Conservation (phyloP, 1,140 invertebrate species). For the Muscidifurax raptorellus region DNA sequence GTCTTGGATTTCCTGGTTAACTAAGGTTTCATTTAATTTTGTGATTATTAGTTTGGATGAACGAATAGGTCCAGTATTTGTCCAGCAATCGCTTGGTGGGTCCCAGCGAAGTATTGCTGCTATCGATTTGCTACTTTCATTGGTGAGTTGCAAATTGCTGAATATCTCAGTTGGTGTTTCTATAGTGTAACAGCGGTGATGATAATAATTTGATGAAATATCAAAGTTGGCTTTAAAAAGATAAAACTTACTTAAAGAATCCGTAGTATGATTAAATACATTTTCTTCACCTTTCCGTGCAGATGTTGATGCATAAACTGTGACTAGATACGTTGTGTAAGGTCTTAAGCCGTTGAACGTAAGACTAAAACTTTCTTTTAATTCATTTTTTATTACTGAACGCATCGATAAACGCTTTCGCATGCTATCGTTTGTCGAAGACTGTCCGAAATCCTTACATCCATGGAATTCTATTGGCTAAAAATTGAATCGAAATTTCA, state of each 20-base stretch:
- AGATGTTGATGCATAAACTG: constrained; percentile 24
- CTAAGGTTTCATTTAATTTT: constrained; percentile 9
- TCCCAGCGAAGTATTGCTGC: constrained; percentile 37
- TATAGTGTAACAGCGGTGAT: neutral
- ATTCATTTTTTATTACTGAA: neutral
- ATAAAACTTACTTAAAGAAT: neutral
- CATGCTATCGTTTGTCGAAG: neutral
- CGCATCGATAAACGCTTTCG: neutral
- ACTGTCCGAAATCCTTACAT: constrained; percentile 17
- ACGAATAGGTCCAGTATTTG: constrained; percentile 28
- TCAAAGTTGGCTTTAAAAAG: neutral
- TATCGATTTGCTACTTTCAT: neutral
- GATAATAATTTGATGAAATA: neutral
- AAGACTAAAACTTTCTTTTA: neutral
- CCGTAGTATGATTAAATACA: neutral
- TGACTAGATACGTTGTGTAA: constrained; percentile 33
- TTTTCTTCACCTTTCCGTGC: constrained; percentile 6
- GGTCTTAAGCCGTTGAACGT: constrained; percentile 28
- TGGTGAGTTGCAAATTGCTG: constrained; percentile 11
- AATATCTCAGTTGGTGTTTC: constrained; percentile 37
- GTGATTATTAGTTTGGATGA: constrained; percentile 18
- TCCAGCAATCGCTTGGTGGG: constrained; percentile 30
- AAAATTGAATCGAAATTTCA: neutral
- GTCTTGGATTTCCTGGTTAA: neutral
- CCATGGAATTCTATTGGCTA: constrained; percentile 34